Conservation (phyloP, 2,797 vertebrate species). For the Leptatherina wallacei region DNA sequence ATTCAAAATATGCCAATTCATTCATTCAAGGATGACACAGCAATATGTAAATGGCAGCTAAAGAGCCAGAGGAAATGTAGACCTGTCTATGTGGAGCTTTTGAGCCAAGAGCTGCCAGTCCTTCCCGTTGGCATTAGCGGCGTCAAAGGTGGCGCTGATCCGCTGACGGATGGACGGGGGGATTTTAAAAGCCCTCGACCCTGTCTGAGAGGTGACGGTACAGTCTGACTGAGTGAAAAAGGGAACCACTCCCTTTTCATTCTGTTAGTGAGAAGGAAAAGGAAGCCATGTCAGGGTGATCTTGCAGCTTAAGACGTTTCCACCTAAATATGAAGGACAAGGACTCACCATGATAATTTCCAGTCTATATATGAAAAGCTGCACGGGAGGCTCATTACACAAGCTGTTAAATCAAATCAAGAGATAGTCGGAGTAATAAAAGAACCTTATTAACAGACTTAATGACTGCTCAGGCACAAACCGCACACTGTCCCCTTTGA, state of each 20-base stretch:
- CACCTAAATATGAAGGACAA: constrained; percentile 42
- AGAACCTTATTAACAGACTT: constrained; percentile 46
- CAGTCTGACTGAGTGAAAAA: constrained; percentile 89
- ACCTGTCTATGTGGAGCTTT: constrained; percentile 94
- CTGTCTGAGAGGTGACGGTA: constrained; percentile 88
- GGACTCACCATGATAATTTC: constrained; percentile 48
- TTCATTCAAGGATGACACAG: constrained; percentile 32
- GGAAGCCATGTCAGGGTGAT: constrained; percentile 13
- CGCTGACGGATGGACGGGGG: constrained; percentile 92
- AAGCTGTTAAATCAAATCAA: constrained; percentile 64
- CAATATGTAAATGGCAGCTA: constrained; percentile 14
- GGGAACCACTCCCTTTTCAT: constrained; percentile 85
- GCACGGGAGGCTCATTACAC: constrained; percentile 64
- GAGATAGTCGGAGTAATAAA: constrained; percentile 61
- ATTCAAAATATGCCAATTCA: constrained; percentile 6
- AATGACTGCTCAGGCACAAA: constrained; percentile 14
- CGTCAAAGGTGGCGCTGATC: constrained; percentile 94
- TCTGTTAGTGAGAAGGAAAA: constrained; percentile 70
- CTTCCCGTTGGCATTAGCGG: constrained; percentile 91
- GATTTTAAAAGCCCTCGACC: constrained; percentile 94
- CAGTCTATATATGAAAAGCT: constrained; percentile 60
- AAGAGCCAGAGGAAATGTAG: constrained; percentile 24
- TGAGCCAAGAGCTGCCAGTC: constrained; percentile 96
- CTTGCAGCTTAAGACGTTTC: constrained; percentile 18
- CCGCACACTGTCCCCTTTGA: constrained; percentile 3